Percentiles rank a stretch among this genome's conserved stretches.
Conservation (phyloP, 2,888 invertebrate genomes). For the Scaptomyza caliginosa region DNA sequence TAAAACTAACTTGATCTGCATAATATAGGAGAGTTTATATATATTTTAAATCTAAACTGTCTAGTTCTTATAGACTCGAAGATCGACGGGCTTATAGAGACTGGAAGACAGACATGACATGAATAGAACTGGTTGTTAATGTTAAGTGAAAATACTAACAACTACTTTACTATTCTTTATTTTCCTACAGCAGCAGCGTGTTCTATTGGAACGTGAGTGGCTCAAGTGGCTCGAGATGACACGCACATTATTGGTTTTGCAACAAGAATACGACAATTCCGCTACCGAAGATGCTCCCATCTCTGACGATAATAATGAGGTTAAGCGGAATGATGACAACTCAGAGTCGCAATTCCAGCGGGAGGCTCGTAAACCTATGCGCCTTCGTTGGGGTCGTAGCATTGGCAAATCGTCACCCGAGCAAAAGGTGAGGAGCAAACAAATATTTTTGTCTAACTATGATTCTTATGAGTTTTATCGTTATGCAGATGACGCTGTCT, state of each 20-base stretch:
- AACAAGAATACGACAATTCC: slow-evolving; percentile 57
- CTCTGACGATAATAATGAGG: slow-evolving; percentile 22
- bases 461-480: neutral
- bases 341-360: slow-evolving; percentile 74
- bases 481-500: slow-evolving; percentile 19
- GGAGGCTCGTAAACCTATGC: slow-evolving; percentile 81
- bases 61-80: no score
- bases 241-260: slow-evolving; percentile 72
- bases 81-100: no score
- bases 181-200: neutral
- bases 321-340: slow-evolving; percentile 48
- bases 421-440: slow-evolving; percentile 45
- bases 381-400: slow-evolving; percentile 83
- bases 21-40: no score
- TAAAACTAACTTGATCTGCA: no score
- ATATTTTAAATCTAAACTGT: no score
- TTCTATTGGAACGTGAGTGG: slow-evolving; percentile 36
- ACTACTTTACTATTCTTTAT: neutral
- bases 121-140: no score
- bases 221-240: slow-evolving; percentile 68
- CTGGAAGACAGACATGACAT: no score
- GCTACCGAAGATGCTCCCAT: slow-evolving; percentile 29
- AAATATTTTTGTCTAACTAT: neutral
- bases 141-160: no score
- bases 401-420: slow-evolving; percentile 69